These are phyloP conservation scores for Nomia melanderi DNA, from an alignment of 1,140 invertebrate species.

Conservation along the genomic window DNA sequence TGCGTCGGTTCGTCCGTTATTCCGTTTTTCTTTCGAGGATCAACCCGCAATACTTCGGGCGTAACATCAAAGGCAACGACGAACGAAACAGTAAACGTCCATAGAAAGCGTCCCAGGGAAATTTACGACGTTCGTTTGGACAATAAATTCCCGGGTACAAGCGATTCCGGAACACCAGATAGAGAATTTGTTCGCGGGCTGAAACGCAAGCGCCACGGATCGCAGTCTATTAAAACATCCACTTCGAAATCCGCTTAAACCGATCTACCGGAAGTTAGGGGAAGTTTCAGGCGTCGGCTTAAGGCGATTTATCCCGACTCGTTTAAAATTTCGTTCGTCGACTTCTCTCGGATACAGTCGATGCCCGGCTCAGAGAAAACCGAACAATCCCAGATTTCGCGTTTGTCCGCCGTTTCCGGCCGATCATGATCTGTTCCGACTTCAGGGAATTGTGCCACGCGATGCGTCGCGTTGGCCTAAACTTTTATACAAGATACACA, in stretches of 20 bases:
- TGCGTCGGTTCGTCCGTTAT: background rate
- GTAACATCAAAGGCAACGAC: slow-evolving; percentile 8
- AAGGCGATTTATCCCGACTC: slow-evolving; percentile 35
- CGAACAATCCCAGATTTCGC: background rate
- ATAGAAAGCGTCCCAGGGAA: background rate
- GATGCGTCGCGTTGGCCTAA: too few species aligned
- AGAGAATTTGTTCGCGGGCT: slow-evolving; percentile 27
- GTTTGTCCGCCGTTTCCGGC: background rate
- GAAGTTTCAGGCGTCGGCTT: slow-evolving; percentile 28
- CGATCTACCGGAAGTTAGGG: slow-evolving; percentile 35
- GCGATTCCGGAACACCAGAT: background rate
- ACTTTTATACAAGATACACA: too few species aligned
- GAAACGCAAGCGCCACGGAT: slow-evolving; percentile 1
- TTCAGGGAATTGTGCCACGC: background rate
- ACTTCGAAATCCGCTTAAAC: slow-evolving; percentile 45
- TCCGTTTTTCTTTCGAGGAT: background rate
- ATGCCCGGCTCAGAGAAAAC: background rate
- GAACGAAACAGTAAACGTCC: slow-evolving; percentile 4
- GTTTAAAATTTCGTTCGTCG: slow-evolving; percentile 39
- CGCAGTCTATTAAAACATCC: slow-evolving; percentile 38
- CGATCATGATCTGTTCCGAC: background rate
- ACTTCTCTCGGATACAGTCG: background rate
- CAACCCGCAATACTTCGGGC: background rate
- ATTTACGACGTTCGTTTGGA: slow-evolving; percentile 11
- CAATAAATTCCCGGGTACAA: slow-evolving; percentile 14